phyloP scores from a whole-genome alignment of 2,797 vertebrate genomes.

The Lithobates pipiens region DNA sequence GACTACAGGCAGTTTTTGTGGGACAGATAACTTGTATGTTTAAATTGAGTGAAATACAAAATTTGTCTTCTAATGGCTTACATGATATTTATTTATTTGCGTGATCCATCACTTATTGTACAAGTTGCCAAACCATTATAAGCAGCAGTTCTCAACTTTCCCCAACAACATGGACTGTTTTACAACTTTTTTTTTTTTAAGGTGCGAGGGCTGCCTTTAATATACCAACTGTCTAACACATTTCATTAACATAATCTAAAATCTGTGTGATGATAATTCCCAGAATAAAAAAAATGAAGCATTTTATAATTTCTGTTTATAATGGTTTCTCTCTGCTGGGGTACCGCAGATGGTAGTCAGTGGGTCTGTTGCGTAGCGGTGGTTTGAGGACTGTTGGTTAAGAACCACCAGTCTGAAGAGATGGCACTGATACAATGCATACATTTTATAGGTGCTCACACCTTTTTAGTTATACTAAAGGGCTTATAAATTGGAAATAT shows the following conservation, averaged over 20 bases:
- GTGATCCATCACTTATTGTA: not conserved
- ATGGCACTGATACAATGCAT: too few species aligned
- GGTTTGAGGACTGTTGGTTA: not conserved
- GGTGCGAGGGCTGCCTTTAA: too few species aligned
- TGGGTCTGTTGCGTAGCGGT: not conserved
- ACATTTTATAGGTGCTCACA: too few species aligned
- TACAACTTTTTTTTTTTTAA: too few species aligned
- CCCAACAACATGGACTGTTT: too few species aligned
- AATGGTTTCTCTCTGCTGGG: not conserved
- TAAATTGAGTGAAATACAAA: not conserved
- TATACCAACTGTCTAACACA: too few species aligned
- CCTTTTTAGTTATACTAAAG: not conserved
- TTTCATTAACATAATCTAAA: not conserved
- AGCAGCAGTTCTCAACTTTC: not conserved
- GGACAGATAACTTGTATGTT: too few species aligned
- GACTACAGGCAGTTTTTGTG: not conserved
- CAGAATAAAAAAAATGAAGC: not conserved
- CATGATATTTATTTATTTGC: not conserved
- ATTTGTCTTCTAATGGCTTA: not conserved
- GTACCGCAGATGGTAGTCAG: not conserved
- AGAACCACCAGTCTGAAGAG: not conserved
- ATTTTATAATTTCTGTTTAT: not conserved
- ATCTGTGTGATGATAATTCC: not conserved
- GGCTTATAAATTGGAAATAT: not conserved
- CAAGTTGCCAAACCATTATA: not conserved